Conservation (phyloP, 2,797 vertebrate species). For the Danio tinwini region DNA sequence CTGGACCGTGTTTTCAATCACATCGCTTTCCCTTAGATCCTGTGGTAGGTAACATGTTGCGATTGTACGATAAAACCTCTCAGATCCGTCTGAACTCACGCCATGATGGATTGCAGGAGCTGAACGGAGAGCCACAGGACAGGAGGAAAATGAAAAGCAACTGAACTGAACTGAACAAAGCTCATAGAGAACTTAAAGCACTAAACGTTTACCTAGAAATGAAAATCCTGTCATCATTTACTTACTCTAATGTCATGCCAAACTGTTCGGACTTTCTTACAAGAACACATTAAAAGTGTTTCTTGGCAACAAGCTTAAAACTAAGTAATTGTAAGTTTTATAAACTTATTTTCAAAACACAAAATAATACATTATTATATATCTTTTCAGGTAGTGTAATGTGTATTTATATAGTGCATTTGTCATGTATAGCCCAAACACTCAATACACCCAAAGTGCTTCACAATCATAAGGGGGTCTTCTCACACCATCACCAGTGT, state of each 20-base stretch:
- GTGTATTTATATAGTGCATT: no score
- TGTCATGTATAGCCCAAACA: no score
- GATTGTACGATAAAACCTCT: conserved; percentile 44
- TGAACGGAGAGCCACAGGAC: conserved; percentile 11
- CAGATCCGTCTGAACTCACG: conserved; percentile 28
- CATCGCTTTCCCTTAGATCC: conserved; percentile 46
- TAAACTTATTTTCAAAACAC: no score
- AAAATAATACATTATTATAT: no score
- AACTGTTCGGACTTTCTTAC: not conserved
- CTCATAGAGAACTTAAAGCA: not conserved
- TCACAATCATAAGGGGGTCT: no score
- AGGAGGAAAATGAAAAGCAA: conserved; percentile 24
- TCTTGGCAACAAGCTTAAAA: no score
- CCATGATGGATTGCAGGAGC: conserved; percentile 44
- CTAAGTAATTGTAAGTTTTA: no score
- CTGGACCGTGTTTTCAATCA: conserved; percentile 68
- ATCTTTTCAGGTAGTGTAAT: no score
- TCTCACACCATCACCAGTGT: no score
- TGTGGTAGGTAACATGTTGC: conserved; percentile 53
- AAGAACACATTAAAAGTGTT: not conserved
- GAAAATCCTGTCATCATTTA: conserved; percentile 6
- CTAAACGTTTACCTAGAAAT: not conserved
- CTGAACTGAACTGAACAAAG: conserved; percentile 11
- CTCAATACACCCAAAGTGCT: no score
- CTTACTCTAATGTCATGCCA: not conserved